Conservation (phyloP, 2,113 vertebrate species). For the Anthoscopus minutus region DNA sequence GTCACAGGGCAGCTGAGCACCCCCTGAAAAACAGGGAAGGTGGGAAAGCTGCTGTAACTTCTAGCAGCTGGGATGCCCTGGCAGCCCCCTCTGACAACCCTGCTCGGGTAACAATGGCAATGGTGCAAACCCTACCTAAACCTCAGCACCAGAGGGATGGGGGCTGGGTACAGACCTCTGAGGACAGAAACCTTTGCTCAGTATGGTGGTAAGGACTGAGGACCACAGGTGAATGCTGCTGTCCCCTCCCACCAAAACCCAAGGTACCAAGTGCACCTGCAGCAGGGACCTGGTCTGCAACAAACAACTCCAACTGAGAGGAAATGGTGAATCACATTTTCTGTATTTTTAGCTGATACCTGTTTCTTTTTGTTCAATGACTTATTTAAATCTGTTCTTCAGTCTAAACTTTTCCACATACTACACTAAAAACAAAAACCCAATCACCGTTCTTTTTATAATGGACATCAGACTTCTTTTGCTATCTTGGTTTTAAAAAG, state of each 20-base stretch:
- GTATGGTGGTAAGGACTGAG: accelerated
- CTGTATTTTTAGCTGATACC: not conserved
- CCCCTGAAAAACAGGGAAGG: too few species aligned
- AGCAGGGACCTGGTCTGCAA: not conserved
- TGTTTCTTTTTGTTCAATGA: not conserved
- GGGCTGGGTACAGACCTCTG: not conserved
- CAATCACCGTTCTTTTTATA: accelerated
- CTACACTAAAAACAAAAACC: not conserved
- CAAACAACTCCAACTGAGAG: not conserved
- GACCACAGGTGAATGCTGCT: not conserved
- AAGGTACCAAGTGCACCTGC: not conserved
- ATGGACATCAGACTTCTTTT: not conserved
- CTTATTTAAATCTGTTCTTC: not conserved
- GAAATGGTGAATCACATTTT: not conserved
- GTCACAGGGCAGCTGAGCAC: not conserved
- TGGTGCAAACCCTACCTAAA: not conserved
- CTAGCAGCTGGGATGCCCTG: not conserved
- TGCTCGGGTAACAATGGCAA: not conserved
- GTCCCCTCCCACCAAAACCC: not conserved
- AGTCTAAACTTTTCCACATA: not conserved
- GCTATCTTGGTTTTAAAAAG: not conserved
- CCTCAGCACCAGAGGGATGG: not conserved
- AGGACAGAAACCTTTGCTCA: not conserved
- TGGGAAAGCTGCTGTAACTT: not conserved
- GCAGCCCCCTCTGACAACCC: not conserved